Evolutionary conservation across 2,888 invertebrate genomes (phyloP).

Genomic region (Agrotis exclamationis): DNA sequence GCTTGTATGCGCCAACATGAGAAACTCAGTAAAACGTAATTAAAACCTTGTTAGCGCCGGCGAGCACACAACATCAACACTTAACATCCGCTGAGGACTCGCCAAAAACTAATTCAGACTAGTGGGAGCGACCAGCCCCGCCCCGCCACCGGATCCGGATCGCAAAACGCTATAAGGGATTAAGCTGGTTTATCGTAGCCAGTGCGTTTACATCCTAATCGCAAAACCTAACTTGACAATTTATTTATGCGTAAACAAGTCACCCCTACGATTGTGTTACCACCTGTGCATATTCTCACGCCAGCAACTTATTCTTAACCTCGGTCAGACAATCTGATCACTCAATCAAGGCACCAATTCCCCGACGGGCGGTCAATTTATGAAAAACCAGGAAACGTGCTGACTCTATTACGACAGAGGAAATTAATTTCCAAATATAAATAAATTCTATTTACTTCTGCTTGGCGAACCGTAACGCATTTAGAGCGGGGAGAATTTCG

Average conservation of each 20-base stretch:
- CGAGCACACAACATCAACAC: conserved; percentile 79
- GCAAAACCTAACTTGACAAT: conserved; percentile 60
- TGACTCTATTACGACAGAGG: conserved; percentile 81
- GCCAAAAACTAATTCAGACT: conserved; percentile 85
- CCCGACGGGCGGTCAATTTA: conserved; percentile 74
- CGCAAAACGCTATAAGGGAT: conserved; percentile 74
- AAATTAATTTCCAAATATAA: conserved; percentile 89
- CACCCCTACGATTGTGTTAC: conserved; percentile 6
- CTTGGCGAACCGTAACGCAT: conserved; percentile 86
- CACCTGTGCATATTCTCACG: conserved; percentile 17
- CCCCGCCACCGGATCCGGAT: conserved; percentile 66
- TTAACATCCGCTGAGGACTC: conserved; percentile 78
- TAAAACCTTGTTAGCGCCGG: conserved; percentile 83
- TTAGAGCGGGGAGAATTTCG: conserved; percentile 81
- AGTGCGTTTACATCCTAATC: conserved; percentile 70
- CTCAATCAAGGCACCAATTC: conserved; percentile 64
- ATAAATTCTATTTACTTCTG: conserved; percentile 89
- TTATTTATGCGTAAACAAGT: conserved; percentile 45
- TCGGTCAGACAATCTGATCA: conserved; percentile 36
- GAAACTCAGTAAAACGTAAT: conserved; percentile 80
- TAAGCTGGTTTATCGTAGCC: conserved; percentile 72
- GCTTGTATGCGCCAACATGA: conserved; percentile 72
- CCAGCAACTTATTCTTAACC: conserved; percentile 19
- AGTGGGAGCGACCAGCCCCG: conserved; percentile 61
- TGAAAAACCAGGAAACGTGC: conserved; percentile 76